phyloP scores from a whole-genome alignment of 2,113 vertebrate species.

The Oreochromis spilurus region DNA sequence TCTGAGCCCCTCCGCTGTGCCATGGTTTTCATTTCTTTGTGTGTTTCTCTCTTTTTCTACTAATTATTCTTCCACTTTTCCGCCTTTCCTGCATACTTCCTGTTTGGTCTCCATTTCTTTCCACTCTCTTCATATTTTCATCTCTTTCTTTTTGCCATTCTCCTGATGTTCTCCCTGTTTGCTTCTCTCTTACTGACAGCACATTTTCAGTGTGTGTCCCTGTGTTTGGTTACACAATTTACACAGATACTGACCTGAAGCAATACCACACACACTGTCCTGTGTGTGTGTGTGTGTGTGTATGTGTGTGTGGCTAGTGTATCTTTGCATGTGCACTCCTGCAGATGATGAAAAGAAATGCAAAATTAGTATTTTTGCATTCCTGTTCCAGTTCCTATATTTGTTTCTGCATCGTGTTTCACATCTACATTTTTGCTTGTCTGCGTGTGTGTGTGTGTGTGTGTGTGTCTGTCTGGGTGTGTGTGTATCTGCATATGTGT shows the following conservation, averaged over 20 bases:
- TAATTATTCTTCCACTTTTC: background rate
- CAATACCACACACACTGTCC: slow-evolving; percentile 15
- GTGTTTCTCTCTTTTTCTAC: background rate
- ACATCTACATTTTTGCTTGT: background rate
- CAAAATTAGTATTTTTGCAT: background rate
- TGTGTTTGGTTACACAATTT: slow-evolving; percentile 22
- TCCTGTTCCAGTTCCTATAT: background rate
- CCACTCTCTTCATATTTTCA: background rate
- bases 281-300: background rate
- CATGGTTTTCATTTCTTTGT: background rate
- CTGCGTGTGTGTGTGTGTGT: background rate
- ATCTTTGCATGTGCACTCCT: background rate
- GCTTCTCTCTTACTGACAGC: background rate
- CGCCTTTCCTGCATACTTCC: background rate
- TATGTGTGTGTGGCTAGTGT: background rate
- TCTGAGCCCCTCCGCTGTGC: background rate
- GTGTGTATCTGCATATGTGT: background rate
- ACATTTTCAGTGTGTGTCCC: background rate
- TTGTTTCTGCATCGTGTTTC: background rate
- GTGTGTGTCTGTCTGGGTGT: background rate
- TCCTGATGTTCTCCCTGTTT: background rate
- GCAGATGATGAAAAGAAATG: background rate
- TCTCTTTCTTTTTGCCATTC: background rate
- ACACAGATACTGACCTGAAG: slow-evolving; percentile 6
- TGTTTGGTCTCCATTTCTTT: background rate